Conservation (phyloP, 2,888 invertebrate species). For the Drosophila kanekoi region DNA sequence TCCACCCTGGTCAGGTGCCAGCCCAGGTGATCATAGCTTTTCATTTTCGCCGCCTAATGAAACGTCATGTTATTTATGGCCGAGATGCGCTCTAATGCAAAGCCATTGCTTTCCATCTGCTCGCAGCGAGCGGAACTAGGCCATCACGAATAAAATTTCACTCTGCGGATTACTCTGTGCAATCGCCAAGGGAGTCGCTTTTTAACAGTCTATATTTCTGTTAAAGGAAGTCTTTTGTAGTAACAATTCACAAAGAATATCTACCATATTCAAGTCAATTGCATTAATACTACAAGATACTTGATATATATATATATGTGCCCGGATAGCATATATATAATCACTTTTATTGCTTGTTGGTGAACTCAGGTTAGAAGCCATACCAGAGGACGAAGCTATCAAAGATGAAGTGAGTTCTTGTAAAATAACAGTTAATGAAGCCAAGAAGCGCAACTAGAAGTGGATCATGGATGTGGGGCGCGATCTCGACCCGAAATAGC, state of each 20-base stretch:
- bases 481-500: too few species aligned
- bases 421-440: too few species aligned
- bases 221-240: neutral
- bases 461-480: too few species aligned
- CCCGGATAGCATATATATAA: too few species aligned
- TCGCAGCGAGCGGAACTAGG: conserved; percentile 14
- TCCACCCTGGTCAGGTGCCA: conserved; percentile 7
- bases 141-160: conserved; percentile 24
- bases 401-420: too few species aligned
- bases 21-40: conserved; percentile 73
- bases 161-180: conserved; percentile 16
- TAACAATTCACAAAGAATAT: conserved; percentile 8
- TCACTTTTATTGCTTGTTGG: too few species aligned
- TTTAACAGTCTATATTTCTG: neutral
- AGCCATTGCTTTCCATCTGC: conserved; percentile 71
- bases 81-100: conserved; percentile 74
- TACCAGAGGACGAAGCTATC: too few species aligned
- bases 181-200: conserved; percentile 12
- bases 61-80: conserved; percentile 78
- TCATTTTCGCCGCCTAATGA: conserved; percentile 72
- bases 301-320: too few species aligned
- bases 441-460: too few species aligned
- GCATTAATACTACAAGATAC: too few species aligned
- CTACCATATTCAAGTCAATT: too few species aligned
- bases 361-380: too few species aligned